These are phyloP conservation scores for Philhelius pedissequus DNA, from an alignment of 2,888 invertebrate species.

Conservation along the genomic window DNA sequence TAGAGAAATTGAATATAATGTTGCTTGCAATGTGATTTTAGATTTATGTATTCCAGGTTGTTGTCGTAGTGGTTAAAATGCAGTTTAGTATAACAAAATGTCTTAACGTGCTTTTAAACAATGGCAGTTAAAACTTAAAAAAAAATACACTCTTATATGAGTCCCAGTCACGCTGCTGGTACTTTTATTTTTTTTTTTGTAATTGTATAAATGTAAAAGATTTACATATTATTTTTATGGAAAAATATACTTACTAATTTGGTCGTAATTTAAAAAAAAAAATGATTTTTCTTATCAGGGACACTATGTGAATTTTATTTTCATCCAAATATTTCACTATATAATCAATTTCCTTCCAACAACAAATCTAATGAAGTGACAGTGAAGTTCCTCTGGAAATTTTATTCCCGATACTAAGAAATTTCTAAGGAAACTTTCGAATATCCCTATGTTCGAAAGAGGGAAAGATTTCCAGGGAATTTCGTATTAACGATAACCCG, in stretches of 20 bases:
- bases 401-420: too few species aligned
- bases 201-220: constrained; percentile 66
- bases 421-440: too few species aligned
- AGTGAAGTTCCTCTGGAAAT: too few species aligned
- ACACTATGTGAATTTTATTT: too few species aligned
- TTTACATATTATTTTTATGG: constrained; percentile 67
- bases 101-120: constrained; percentile 37
- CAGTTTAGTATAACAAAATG: constrained; percentile 12
- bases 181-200: constrained; percentile 47
- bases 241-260: constrained; percentile 63
- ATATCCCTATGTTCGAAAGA: too few species aligned
- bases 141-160: constrained; percentile 1
- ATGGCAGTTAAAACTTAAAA: background rate
- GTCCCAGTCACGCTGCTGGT: constrained; percentile 29
- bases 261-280: constrained; percentile 46
- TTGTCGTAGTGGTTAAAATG: constrained; percentile 39
- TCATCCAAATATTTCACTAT: too few species aligned
- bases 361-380: too few species aligned
- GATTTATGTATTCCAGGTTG: constrained; percentile 45
- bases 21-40: constrained; percentile 58
- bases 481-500: too few species aligned
- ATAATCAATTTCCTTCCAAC: too few species aligned
- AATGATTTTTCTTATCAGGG: background rate
- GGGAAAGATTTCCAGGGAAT: too few species aligned
- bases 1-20: constrained; percentile 20